Evolutionary conservation across 2,888 invertebrate genomes (phyloP).

Genomic region (Blera fallax): DNA sequence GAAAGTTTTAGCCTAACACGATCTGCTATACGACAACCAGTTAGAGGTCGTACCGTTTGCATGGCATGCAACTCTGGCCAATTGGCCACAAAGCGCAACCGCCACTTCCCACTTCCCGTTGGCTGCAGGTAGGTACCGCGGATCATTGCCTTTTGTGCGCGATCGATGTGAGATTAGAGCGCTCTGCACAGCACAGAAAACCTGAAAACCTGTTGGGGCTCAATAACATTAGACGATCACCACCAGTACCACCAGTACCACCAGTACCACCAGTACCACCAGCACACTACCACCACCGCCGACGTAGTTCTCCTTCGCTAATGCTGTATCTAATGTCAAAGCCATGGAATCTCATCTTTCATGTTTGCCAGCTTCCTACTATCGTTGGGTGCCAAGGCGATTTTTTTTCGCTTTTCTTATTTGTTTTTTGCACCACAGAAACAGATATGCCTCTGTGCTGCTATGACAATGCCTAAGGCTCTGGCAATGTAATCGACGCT

Average conservation of each 20-base stretch:
- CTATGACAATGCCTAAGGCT: constrained; percentile 29
- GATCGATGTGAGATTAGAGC: constrained; percentile 60
- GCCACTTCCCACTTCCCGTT: constrained; percentile 26
- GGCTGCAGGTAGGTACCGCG: constrained; percentile 46
- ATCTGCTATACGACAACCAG: constrained; percentile 56
- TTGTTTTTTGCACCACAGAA: not conserved
- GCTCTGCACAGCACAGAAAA: constrained; percentile 18
- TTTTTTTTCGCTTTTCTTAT: not conserved
- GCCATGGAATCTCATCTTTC: constrained; percentile 72
- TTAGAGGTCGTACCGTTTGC: constrained; percentile 66
- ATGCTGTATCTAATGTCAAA: constrained; percentile 70
- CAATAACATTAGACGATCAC: constrained; percentile 50
- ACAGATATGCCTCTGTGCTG: not conserved
- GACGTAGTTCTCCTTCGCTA: constrained; percentile 59
- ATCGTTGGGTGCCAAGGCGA: constrained; percentile 38
- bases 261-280: constrained; percentile 32
- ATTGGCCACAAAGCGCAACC: constrained; percentile 47
- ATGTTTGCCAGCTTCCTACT: constrained; percentile 68
- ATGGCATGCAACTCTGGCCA: constrained; percentile 50
- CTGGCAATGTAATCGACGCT: not conserved
- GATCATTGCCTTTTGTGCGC: constrained; percentile 67
- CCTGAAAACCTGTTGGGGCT: constrained; percentile 50
- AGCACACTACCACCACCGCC: not conserved
- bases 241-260: constrained; percentile 13
- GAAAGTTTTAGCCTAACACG: constrained; percentile 57